These are phyloP conservation scores for Drymodes brunneopygia DNA, from an alignment of 2,113 vertebrate genomes.

Conservation along the genomic window DNA sequence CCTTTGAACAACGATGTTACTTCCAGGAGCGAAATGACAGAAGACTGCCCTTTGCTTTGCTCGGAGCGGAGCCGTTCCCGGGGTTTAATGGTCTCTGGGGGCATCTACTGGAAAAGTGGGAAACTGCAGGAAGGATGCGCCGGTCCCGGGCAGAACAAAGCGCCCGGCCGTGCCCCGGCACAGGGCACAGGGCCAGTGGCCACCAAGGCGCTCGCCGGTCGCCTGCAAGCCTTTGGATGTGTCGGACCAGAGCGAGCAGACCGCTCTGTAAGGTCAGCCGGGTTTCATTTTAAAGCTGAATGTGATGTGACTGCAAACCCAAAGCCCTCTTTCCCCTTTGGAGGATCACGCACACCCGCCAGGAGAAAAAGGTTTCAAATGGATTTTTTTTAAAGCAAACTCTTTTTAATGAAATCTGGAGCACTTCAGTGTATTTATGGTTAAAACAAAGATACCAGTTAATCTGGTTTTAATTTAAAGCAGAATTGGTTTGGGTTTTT, in stretches of 20 bases:
- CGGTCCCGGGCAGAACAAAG: not conserved
- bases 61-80: not conserved
- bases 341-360: fast-evolving
- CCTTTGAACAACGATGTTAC: not conserved
- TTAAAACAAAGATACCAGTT: not conserved
- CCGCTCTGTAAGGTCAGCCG: not conserved
- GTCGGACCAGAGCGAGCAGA: fast-evolving
- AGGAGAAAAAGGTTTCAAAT: not conserved
- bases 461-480: not conserved
- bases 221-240: fast-evolving
- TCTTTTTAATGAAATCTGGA: not conserved
- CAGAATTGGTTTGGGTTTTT: not conserved
- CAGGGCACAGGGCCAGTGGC: not conserved
- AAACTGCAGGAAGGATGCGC: conserved; percentile 74
- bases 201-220: not conserved
- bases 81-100: conserved; percentile 86
- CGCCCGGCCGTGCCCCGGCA: not conserved
- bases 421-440: not conserved
- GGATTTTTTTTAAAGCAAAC: not conserved
- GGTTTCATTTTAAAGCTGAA: fast-evolving
- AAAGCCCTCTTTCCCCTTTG: not conserved
- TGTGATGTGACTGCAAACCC: not conserved
- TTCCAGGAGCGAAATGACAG: not conserved
- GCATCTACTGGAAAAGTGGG: conserved; percentile 86
- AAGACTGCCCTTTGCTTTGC: fast-evolving